Evolutionary conservation across 2,797 vertebrate genomes (phyloP).

Genomic region (Lagodon rhomboides): DNA sequence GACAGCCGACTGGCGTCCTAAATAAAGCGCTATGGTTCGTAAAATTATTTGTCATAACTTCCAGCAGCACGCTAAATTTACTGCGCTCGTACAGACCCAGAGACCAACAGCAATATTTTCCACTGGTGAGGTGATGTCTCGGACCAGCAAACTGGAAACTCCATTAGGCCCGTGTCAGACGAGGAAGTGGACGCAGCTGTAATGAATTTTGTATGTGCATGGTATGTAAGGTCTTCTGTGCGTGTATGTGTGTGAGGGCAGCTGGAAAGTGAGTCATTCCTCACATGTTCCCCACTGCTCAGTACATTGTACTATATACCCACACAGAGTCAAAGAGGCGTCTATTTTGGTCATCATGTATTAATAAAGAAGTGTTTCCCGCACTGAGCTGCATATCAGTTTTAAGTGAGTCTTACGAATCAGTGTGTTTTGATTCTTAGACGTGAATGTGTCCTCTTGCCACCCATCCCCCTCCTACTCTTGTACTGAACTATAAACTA

Average conservation of each 20-base stretch:
- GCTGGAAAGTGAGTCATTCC: slow-evolving; percentile 33
- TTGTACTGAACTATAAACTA: neutral
- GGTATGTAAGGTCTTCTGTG: slow-evolving; percentile 13
- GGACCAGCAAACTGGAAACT: slow-evolving; percentile 54
- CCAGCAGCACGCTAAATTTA: slow-evolving; percentile 28
- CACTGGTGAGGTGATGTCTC: slow-evolving; percentile 35
- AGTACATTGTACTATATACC: slow-evolving; percentile 6
- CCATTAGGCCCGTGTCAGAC: slow-evolving; percentile 38
- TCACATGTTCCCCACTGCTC: slow-evolving; percentile 26
- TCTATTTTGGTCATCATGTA: slow-evolving; percentile 58
- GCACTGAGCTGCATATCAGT: slow-evolving; percentile 33
- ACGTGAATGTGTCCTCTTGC: neutral
- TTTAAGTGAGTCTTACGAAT: slow-evolving; percentile 30
- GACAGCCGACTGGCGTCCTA: slow-evolving; percentile 1
- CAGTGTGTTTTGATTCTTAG: slow-evolving; percentile 35
- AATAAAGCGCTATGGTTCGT: slow-evolving; percentile 7
- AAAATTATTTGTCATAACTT: slow-evolving; percentile 47
- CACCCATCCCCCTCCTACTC: neutral
- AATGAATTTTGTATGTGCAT: slow-evolving; percentile 39
- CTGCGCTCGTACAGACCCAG: slow-evolving; percentile 5
- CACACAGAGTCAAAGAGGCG: slow-evolving; percentile 19
- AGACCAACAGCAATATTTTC: slow-evolving; percentile 45
- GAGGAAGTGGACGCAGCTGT: slow-evolving; percentile 13
- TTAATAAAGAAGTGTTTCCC: slow-evolving; percentile 47
- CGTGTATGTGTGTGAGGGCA: neutral